Percentiles rank a stretch among this genome's conserved stretches.
Evolutionary conservation across 2,797 vertebrate species (phyloP).

Genomic region (Siniperca scherzeri): DNA sequence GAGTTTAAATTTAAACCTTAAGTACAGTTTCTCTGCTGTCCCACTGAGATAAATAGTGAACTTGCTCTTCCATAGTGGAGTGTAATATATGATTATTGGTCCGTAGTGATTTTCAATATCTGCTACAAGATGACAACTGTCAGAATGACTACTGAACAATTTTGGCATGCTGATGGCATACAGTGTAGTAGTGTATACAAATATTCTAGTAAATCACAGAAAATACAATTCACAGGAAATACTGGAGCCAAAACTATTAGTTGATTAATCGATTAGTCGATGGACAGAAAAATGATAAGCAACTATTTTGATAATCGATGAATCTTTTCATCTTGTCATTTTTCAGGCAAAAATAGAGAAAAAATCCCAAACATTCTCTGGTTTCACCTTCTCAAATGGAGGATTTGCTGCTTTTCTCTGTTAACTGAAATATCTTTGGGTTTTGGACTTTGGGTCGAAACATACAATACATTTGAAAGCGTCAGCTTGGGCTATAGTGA

Average conservation of each 20-base stretch:
- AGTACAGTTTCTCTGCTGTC: slow-evolving; percentile 30
- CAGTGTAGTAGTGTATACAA: neutral
- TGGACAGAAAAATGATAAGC: neutral
- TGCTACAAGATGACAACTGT: slow-evolving; percentile 7
- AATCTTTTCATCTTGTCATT: neutral
- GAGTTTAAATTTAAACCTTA: slow-evolving; percentile 26
- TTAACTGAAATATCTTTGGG: neutral
- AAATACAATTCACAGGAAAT: neutral
- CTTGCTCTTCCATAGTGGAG: slow-evolving; percentile 28
- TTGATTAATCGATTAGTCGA: neutral
- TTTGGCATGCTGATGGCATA: neutral
- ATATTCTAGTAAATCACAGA: neutral
- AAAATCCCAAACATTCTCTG: neutral
- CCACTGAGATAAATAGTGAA: slow-evolving; percentile 23
- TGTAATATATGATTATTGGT: neutral
- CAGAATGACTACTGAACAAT: neutral
- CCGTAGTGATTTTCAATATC: neutral
- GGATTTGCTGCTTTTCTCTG: neutral
- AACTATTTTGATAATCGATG: neutral
- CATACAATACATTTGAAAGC: neutral
- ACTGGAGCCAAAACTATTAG: neutral
- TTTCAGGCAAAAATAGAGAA: neutral
- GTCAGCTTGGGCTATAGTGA: neutral
- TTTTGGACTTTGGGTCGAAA: neutral
- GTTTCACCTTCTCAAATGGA: neutral